Conservation (phyloP, 2,113 vertebrate species). For the Hemiscyllium ocellatum region DNA sequence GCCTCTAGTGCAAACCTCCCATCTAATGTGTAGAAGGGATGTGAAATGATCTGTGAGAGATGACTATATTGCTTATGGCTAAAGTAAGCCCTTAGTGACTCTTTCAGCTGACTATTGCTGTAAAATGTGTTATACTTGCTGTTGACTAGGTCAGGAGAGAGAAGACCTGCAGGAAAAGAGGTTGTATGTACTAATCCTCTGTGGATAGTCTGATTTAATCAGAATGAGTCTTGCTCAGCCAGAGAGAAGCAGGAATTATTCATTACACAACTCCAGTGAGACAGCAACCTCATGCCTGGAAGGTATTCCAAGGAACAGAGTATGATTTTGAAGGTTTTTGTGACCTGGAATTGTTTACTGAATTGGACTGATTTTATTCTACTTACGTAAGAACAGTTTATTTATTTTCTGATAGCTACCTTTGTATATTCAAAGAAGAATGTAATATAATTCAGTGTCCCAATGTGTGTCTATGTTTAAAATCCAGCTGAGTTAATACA, state of each 20-base stretch:
- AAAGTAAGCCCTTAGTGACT: conserved; percentile 64
- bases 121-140: conserved; percentile 38
- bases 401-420: conserved; percentile 36
- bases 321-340: conserved; percentile 58
- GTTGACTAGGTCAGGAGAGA: conserved; percentile 39
- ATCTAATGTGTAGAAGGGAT: conserved; percentile 49
- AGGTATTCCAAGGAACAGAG: conserved; percentile 57
- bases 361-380: conserved; percentile 52
- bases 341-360: conserved; percentile 53
- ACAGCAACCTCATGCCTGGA: conserved; percentile 67
- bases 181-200: conserved; percentile 68
- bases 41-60: conserved; percentile 46
- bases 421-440: neutral
- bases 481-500: neutral
- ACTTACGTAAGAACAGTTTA: conserved; percentile 62
- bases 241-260: conserved; percentile 60
- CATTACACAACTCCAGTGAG: conserved; percentile 37
- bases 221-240: conserved; percentile 61
- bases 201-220: conserved; percentile 66
- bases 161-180: conserved; percentile 43
- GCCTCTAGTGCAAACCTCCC: conserved; percentile 47
- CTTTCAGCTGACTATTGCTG: conserved; percentile 60
- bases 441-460: neutral
- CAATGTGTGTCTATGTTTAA: neutral
- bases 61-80: conserved; percentile 51